Evolutionary conservation across 2,113 vertebrate species (phyloP).

Genomic region (Elachura formosa): DNA sequence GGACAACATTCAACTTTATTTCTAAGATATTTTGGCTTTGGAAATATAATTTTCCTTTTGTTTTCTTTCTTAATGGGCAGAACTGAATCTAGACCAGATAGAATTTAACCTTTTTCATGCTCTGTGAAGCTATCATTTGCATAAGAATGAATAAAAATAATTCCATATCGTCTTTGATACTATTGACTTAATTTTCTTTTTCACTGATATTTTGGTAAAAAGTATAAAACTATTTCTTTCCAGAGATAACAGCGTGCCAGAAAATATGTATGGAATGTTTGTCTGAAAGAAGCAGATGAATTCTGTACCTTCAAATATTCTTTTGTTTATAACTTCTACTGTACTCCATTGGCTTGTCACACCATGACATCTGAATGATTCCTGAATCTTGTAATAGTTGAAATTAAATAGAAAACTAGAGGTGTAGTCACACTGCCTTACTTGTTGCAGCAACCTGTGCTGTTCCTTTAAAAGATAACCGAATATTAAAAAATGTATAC

Average conservation of each 20-base stretch:
- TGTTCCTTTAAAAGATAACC: not conserved
- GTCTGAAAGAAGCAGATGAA: not conserved
- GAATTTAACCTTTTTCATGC: not conserved
- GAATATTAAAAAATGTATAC: not conserved
- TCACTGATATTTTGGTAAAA: not conserved
- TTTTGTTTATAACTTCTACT: not conserved
- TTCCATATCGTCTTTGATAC: not conserved
- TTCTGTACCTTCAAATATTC: not conserved
- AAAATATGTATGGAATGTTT: not conserved
- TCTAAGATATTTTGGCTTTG: not conserved
- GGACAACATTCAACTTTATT: not conserved
- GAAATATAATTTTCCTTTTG: not conserved
- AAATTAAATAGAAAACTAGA: not conserved
- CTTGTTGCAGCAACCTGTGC: fast-evolving
- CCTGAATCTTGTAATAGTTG: not conserved
- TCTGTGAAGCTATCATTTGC: not conserved
- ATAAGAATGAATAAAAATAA: not conserved
- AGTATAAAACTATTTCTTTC: not conserved
- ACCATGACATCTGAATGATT: not conserved
- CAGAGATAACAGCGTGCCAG: not conserved
- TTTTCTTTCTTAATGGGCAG: not conserved
- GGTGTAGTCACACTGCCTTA: not conserved
- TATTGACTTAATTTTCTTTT: not conserved
- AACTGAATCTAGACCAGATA: not conserved
- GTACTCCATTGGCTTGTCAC: not conserved